phyloP scores from a whole-genome alignment of 1,140 invertebrate genomes.

The Heliconius nattereri region DNA sequence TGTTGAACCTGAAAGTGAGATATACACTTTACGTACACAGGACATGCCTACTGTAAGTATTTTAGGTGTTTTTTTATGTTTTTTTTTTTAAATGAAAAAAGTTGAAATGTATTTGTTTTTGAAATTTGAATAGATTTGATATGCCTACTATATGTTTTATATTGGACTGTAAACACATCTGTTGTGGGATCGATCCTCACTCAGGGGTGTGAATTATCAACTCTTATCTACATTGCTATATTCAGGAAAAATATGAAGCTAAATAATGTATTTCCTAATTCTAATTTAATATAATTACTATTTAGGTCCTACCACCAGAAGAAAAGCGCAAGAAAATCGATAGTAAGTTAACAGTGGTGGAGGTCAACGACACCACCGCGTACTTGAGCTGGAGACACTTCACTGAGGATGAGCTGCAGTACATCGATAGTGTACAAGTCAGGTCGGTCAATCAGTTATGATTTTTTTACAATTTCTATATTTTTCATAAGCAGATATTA shows the following conservation, averaged over 20 bases:
- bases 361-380: conserved; percentile 89
- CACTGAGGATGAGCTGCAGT: conserved; percentile 88
- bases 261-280: background rate
- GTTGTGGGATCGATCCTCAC: too few species aligned
- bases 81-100: too few species aligned
- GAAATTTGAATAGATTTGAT: too few species aligned
- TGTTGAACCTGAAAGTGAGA: conserved; percentile 87
- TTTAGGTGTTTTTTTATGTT: background rate
- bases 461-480: background rate
- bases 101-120: too few species aligned
- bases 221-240: too few species aligned
- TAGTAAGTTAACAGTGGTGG: conserved; percentile 86
- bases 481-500: too few species aligned
- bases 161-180: too few species aligned
- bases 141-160: too few species aligned
- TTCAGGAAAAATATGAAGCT: too few species aligned
- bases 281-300: conserved; percentile 2
- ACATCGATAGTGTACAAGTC: conserved; percentile 83
- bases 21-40: conserved; percentile 87
- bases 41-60: conserved; percentile 69
- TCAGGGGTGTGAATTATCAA: too few species aligned
- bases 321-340: conserved; percentile 80
- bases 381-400: conserved; percentile 92
- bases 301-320: conserved; percentile 54
- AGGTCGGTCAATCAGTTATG: conserved; percentile 54